Evolutionary conservation across 2,888 invertebrate species (phyloP).

Genomic region (Candidula unifasciata): DNA sequence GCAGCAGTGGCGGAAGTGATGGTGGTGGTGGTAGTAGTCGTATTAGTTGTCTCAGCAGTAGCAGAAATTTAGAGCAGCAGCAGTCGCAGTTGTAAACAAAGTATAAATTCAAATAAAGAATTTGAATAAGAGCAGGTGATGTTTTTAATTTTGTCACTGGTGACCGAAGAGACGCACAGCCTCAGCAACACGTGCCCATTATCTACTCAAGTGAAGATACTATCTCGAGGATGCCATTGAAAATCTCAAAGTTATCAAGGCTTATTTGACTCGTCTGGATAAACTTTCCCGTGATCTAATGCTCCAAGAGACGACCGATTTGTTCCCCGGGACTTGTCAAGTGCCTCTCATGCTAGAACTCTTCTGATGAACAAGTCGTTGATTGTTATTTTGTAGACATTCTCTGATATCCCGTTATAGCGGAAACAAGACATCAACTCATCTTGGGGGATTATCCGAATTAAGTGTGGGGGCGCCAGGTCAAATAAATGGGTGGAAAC

Average conservation of each 20-base stretch:
- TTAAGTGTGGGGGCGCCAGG: too few relatives aligned
- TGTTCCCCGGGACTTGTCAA: background rate
- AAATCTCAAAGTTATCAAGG: background rate
- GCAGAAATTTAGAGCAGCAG: background rate
- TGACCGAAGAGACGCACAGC: background rate
- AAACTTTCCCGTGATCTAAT: conserved; percentile 4
- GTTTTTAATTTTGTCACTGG: background rate
- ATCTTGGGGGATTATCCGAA: too few relatives aligned
- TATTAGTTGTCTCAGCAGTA: too few relatives aligned
- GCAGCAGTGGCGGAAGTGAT: too few relatives aligned
- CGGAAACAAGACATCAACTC: too few relatives aligned
- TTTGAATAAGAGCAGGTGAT: too few relatives aligned
- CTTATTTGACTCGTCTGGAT: background rate
- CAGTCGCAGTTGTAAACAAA: conserved; percentile 3
- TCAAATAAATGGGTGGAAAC: too few relatives aligned
- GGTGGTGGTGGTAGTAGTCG: too few relatives aligned
- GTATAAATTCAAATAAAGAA: too few relatives aligned
- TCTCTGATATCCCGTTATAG: too few relatives aligned
- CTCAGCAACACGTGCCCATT: conserved; percentile 2
- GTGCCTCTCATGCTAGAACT: background rate
- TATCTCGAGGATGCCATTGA: background rate
- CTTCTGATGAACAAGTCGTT: too few relatives aligned
- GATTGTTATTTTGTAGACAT: too few relatives aligned
- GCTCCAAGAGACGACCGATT: background rate
- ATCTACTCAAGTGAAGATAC: background rate